These are phyloP conservation scores for Cygnus atratus DNA, from an alignment of 2,113 vertebrate genomes.

Conservation along the genomic window DNA sequence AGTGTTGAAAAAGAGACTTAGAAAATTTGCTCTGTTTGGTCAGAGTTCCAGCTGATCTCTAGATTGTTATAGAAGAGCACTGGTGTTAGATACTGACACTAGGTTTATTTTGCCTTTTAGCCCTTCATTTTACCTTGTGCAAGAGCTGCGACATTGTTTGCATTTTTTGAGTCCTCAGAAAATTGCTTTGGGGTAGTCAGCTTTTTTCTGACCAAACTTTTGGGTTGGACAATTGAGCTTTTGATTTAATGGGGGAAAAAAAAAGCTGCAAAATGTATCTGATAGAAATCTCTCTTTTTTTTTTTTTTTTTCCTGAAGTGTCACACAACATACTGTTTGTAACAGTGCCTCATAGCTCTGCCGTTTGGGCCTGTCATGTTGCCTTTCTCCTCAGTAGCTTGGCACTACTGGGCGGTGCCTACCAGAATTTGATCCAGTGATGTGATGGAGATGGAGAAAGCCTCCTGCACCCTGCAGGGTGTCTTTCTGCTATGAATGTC, in stretches of 20 bases:
- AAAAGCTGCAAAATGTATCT: neutral
- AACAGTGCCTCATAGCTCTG: neutral
- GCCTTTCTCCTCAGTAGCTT: neutral
- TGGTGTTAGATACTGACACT: neutral
- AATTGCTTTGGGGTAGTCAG: neutral
- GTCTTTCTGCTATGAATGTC: neutral
- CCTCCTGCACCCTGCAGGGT: neutral
- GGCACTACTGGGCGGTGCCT: neutral
- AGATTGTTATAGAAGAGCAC: neutral
- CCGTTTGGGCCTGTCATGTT: rapidly evolving
- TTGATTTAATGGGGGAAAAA: neutral
- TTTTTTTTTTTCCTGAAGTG: neutral
- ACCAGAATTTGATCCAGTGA: neutral
- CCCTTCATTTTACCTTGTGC: neutral
- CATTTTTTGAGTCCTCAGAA: neutral
- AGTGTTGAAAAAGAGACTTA: neutral
- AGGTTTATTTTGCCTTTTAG: neutral
- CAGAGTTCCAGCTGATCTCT: neutral
- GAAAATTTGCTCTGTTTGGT: neutral
- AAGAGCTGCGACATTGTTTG: neutral
- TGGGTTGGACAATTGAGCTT: neutral
- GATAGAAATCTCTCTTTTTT: neutral
- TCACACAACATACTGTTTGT: neutral
- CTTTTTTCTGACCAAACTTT: neutral
- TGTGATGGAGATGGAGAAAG: neutral